Percentiles rank a stretch among this genome's conserved stretches.
These are phyloP conservation scores for Rhinolophus ferrumequinum DNA, from an alignment of 2,113 vertebrate species.

Conservation along the genomic window DNA sequence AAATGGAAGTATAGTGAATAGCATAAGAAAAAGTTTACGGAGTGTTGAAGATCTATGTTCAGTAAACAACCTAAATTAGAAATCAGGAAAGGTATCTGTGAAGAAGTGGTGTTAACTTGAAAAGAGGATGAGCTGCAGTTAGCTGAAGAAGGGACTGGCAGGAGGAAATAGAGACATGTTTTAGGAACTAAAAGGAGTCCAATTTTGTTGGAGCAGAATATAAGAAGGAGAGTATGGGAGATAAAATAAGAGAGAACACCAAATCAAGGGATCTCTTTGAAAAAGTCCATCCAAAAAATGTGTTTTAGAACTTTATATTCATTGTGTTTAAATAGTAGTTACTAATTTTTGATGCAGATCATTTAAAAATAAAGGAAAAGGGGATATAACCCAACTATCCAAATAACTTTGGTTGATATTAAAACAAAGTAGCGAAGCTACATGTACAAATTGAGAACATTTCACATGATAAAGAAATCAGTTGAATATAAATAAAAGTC, in stretches of 20 bases:
- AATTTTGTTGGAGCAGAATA: neutral
- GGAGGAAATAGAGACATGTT: neutral
- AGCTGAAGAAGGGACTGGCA: neutral
- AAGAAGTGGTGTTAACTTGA: neutral
- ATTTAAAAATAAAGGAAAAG: conserved; percentile 19
- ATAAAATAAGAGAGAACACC: neutral
- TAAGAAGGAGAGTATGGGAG: neutral
- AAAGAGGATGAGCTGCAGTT: neutral
- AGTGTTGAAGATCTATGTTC: neutral
- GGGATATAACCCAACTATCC: neutral
- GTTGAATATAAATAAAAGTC: neutral
- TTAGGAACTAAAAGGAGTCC: neutral
- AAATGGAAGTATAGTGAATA: neutral
- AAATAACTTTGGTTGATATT: neutral
- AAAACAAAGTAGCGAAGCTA: neutral
- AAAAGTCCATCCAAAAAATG: neutral
- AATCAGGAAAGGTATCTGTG: neutral
- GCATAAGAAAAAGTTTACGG: neutral
- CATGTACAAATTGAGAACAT: neutral
- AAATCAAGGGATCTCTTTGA: neutral
- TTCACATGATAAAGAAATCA: neutral
- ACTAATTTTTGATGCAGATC: neutral
- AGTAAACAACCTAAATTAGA: neutral
- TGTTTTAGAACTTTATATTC: neutral
- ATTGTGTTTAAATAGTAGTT: neutral